Base-by-base conservation (phyloP, 2,113 vertebrate genomes). In the Petroica traversi region DNA sequence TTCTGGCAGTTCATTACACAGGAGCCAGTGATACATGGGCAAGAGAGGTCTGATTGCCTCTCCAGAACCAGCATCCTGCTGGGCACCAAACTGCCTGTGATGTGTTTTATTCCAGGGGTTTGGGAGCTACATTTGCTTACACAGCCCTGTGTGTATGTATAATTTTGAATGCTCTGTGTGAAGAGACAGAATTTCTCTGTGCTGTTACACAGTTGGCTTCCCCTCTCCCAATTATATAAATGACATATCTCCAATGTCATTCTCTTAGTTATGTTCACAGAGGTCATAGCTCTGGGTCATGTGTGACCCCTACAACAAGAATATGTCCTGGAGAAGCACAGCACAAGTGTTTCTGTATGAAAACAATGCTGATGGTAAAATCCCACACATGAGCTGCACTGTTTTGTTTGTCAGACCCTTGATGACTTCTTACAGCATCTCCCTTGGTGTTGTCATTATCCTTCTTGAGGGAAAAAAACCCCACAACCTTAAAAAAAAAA, bases 401-500 rank as follows among this genome's bases (percentile, higher is more conserved):
- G 69, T 14, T 88, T 34, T 36, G 14, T 3, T 76, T 61, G 41
- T n/a, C 19, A 75, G 26, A n/a, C 26, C 57, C 40, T 73, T 19
- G 49, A 31, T 87, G 40, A 55, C 11, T 76, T 92, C 28, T 75
- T 61, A 36, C 28, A 64, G 20, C n/a, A 38, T 55, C 43, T 75
- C n/a, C 15, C 23, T 72, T 28, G 20, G 23, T 90, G 36, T 4
- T 82, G 41, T 62, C 41, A 19, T 76, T 36, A 52, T 55, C 19
- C 5, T 92, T 83, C 24, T 9, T 67, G 46, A 40, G 15, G 1
- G 1, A 34, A 34, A 67, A 67, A 66, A 14, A 0, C 0, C 0
- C 9, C 57, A 55, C 3, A 8, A 40, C 22, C 19, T 33, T 12
- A 8, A 3, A 2, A 31, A 4, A 14, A 25, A 14, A 12, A 25